phyloP scores from a whole-genome alignment of 2,797 vertebrate genomes.

The Morus bassanus region DNA sequence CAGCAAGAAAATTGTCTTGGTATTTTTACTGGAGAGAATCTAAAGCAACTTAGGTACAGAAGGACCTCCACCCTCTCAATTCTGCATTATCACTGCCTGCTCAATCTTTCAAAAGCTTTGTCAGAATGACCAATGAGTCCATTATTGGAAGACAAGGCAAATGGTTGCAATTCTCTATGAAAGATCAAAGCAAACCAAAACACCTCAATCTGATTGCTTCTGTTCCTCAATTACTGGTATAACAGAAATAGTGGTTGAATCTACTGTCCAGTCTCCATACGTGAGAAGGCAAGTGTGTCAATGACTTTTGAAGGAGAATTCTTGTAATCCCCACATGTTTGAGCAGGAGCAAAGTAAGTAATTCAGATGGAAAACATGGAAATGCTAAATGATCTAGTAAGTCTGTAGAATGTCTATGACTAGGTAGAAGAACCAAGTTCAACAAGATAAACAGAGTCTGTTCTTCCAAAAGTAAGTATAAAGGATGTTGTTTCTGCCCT shows the following conservation, averaged over 20 bases:
- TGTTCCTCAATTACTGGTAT: neutral
- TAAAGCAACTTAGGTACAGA: neutral
- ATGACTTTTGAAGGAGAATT: neutral
- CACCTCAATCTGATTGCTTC: neutral
- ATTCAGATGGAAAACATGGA: neutral
- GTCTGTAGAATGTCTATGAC: neutral
- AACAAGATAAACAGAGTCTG: neutral
- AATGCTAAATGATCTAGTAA: neutral
- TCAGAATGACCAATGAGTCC: neutral
- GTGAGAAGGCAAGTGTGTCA: neutral
- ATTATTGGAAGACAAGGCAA: neutral
- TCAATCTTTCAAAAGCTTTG: neutral
- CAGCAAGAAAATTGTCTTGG: neutral
- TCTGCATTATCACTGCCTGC: neutral
- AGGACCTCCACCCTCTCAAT: neutral
- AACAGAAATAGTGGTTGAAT: neutral
- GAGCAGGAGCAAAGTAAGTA: neutral
- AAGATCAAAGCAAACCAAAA: neutral
- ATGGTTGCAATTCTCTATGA: neutral
- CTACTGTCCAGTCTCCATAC: neutral
- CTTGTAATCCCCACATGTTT: neutral
- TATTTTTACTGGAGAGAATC: neutral
- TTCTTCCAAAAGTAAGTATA: neutral
- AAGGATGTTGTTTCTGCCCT: neutral
- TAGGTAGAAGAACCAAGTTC: neutral